phyloP scores from a whole-genome alignment of 2,113 vertebrate species.

The Isichthys henryi region DNA sequence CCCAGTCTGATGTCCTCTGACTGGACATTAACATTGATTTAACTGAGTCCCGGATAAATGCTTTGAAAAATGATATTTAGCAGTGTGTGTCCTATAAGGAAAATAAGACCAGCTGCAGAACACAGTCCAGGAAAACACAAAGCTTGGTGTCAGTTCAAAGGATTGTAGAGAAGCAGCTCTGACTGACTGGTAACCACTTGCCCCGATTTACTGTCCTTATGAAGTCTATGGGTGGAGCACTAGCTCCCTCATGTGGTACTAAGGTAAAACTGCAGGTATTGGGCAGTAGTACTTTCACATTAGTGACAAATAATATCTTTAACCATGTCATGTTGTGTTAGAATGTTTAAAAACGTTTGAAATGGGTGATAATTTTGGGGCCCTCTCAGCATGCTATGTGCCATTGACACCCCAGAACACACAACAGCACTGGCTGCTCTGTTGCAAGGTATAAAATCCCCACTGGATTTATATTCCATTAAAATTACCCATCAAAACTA shows the following conservation, averaged over 20 bases:
- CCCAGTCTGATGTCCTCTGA: background rate
- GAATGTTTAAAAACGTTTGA: background rate
- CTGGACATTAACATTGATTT: background rate
- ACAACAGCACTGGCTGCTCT: background rate
- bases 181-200: background rate
- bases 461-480: background rate
- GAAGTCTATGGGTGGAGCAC: background rate
- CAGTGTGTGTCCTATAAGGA: background rate
- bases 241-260: slow-evolving; percentile 17
- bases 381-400: background rate
- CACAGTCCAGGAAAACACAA: background rate
- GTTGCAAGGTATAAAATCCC: background rate
- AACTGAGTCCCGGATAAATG: background rate
- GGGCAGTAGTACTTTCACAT: background rate
- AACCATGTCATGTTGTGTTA: background rate
- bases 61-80: background rate
- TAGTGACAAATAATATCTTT: background rate
- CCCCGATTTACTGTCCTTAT: background rate
- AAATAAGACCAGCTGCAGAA: background rate
- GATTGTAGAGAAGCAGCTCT: background rate
- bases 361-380: background rate
- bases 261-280: background rate
- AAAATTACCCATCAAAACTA: background rate
- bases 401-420: background rate
- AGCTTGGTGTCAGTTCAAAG: background rate